Conservation (phyloP, 2,797 vertebrate genomes). For the Morelia viridis region DNA sequence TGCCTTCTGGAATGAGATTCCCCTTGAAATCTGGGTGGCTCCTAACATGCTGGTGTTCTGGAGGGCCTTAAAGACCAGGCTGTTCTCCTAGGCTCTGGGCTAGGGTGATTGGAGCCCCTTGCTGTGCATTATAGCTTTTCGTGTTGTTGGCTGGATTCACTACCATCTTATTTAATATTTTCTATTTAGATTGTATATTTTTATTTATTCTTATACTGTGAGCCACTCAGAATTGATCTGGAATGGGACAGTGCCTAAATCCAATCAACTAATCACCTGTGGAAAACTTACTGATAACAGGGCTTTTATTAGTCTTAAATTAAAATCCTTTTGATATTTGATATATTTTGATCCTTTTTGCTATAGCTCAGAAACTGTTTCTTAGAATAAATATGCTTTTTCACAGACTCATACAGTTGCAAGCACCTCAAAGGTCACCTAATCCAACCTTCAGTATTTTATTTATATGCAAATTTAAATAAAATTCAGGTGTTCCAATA, state of each 20-base stretch:
- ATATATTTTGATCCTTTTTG: background rate
- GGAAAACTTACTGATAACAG: background rate
- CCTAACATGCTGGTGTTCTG: background rate
- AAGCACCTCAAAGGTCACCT: background rate
- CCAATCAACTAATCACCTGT: background rate
- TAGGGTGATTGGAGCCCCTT: background rate
- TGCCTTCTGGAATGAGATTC: background rate
- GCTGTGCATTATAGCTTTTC: background rate
- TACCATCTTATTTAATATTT: background rate
- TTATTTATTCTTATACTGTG: background rate
- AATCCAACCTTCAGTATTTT: background rate
- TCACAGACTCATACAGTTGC: background rate
- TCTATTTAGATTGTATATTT: background rate
- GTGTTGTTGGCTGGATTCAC: background rate
- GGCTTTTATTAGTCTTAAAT: background rate
- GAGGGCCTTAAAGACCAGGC: background rate
- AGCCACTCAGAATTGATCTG: background rate
- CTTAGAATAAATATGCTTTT: background rate
- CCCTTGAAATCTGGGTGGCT: background rate
- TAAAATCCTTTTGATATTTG: background rate
- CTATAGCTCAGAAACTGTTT: background rate
- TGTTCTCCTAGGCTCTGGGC: background rate
- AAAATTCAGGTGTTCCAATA: background rate
- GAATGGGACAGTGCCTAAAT: background rate
- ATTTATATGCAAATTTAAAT: background rate